A percentile compares a stretch with the other conserved stretches of the same genome.
Evolutionary conservation across 1,140 invertebrate genomes (phyloP).

Genomic region (Trichogramma pretiosum): DNA sequence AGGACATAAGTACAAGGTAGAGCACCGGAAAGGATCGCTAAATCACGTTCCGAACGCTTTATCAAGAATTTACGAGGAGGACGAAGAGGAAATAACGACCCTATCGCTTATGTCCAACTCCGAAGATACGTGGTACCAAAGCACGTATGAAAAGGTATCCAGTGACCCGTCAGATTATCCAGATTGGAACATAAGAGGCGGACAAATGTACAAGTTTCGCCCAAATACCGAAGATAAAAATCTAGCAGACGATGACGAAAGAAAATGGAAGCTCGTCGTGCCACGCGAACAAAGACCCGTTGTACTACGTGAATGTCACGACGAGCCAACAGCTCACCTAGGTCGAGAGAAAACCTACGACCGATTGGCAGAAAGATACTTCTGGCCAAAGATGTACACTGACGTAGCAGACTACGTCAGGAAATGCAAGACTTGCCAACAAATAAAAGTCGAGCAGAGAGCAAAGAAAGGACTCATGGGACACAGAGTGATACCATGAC

Average conservation of each 20-base stretch:
- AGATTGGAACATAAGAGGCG: background rate
- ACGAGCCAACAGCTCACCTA: conserved; percentile 7
- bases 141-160: background rate
- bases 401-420: conserved; percentile 24
- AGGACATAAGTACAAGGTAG: conserved; percentile 21
- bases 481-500: conserved; percentile 14
- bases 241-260: background rate
- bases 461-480: conserved; percentile 26
- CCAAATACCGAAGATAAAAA: background rate
- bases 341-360: conserved; percentile 27
- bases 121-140: background rate
- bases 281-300: background rate
- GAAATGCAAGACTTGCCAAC: conserved; percentile 24
- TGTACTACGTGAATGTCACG: background rate
- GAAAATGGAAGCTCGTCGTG: background rate
- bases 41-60: conserved; percentile 8
- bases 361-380: conserved; percentile 18
- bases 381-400: conserved; percentile 26
- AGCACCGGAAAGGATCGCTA: conserved; percentile 13
- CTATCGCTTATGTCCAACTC: background rate
- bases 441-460: conserved; percentile 22
- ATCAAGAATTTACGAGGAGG: conserved; percentile 11
- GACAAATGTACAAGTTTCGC: background rate
- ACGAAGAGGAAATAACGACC: background rate
- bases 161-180: background rate